Conservation (phyloP, 2,888 invertebrate species). For the Folsomia candida region DNA sequence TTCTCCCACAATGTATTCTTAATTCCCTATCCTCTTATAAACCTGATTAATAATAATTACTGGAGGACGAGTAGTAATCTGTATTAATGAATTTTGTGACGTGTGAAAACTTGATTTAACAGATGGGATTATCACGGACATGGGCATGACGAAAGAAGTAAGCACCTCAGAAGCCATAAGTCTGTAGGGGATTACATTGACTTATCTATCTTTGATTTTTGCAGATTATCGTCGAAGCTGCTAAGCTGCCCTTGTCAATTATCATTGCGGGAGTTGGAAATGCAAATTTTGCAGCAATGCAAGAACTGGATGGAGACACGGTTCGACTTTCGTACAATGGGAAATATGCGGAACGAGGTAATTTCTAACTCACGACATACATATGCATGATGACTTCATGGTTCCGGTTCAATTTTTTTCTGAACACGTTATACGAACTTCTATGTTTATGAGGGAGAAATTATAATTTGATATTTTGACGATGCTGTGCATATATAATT, state of each 20-base stretch:
- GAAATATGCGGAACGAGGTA: constrained; percentile 55
- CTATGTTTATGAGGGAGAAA: too few relatives aligned
- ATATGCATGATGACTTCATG: too few relatives aligned
- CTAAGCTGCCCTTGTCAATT: constrained; percentile 61
- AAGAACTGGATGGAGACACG: constrained; percentile 59
- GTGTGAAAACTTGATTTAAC: too few relatives aligned
- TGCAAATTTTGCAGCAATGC: constrained; percentile 61
- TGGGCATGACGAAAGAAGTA: constrained; percentile 58
- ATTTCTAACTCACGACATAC: too few relatives aligned
- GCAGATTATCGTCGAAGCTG: constrained; percentile 58
- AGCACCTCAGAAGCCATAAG: constrained; percentile 19
- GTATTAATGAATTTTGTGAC: too few relatives aligned
- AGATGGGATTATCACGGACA: constrained; percentile 62
- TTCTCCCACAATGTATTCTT: too few relatives aligned
- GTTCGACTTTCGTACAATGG: constrained; percentile 51
- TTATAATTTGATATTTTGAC: background rate
- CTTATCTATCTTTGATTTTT: background rate
- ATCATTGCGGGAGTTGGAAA: constrained; percentile 62
- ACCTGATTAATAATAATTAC: too few relatives aligned
- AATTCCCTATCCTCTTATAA: too few relatives aligned
- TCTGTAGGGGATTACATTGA: background rate
- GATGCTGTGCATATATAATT: too few relatives aligned
- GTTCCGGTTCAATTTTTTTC: too few relatives aligned
- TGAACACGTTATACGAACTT: too few relatives aligned
- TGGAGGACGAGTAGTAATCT: too few relatives aligned